Evolutionary conservation across 2,113 vertebrate genomes (phyloP).

Genomic region (Hemiscyllium ocellatum): DNA sequence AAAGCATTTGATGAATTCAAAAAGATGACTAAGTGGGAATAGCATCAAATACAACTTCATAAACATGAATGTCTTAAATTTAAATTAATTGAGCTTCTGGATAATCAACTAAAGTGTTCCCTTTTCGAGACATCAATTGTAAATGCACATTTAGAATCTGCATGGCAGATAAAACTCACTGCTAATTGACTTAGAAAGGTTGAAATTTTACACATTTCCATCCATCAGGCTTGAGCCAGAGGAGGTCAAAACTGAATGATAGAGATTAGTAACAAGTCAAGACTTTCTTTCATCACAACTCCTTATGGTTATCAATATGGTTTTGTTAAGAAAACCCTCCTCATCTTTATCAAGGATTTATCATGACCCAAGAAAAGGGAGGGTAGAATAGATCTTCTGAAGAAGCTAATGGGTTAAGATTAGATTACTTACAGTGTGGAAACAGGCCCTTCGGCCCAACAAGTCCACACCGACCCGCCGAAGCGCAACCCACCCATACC

Average conservation of each 20-base stretch:
- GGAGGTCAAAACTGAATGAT: not conserved
- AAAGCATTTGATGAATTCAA: not conserved
- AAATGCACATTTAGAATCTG: constrained; percentile 12
- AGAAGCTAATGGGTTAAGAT: not conserved
- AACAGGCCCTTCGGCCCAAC: too few relatives aligned
- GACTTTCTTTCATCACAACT: not conserved
- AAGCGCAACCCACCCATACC: too few relatives aligned
- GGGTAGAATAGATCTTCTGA: not conserved
- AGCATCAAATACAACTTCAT: not conserved
- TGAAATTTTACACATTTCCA: not conserved
- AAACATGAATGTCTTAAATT: not conserved
- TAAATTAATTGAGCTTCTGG: constrained; percentile 8
- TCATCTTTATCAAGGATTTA: not conserved
- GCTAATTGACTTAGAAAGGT: not conserved
- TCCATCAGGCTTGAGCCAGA: not conserved
- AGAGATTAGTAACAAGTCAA: not conserved
- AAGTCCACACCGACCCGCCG: too few relatives aligned
- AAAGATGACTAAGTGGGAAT: not conserved
- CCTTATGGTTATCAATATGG: not conserved
- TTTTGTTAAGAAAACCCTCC: not conserved
- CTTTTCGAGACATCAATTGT: not conserved
- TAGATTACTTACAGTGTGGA: too few relatives aligned
- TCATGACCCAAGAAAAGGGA: not conserved
- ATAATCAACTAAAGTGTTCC: not conserved
- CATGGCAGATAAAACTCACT: not conserved